Base-by-base conservation (phyloP, 2,888 invertebrate genomes). In the Linnaemya vulpina region DNA sequence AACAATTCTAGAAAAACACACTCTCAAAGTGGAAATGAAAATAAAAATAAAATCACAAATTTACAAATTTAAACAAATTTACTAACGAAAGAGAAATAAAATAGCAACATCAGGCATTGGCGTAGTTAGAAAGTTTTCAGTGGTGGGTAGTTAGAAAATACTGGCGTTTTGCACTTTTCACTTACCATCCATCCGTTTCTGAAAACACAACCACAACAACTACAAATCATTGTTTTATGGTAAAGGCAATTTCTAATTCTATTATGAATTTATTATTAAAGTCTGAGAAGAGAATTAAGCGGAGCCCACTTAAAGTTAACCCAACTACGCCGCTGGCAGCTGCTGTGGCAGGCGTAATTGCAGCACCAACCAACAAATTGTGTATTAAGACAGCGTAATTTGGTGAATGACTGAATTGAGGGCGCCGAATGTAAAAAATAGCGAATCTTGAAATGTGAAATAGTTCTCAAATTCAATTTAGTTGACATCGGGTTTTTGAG, bases 401-500 rank as follows among this genome's bases (percentile, higher is more conserved):
- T 51, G 38, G 38, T 30, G 67, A 60, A 20, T 58, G 49, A 63
- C 25, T 43, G 25, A 43, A 75, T 53, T 38, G 51, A 43, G 70
- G 75, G 43, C 13, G 60, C 30, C 40, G 30, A 51, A 67, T 35
- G 11, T 30, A 15, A 46, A 40, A 40, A 40, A 17, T 11, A 65
- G 67, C 71, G 55, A 77, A 71, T 81, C 49, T 74, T 62, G 51
- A 81, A 78, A 65, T 75, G 30, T 75, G 53, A 75, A 70, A 68
- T 74, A 74, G 65, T 81, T 71, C 55, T 60, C 38, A 71, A 70
- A 58, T 76, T 63, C 17, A 76, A 75, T 78, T 85, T 78, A 85
- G 85, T 85, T 77, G 63, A 62, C 74, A 75, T 35, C 60, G 70
- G 70, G 74, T 51, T 82, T 85, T 85, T 74, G 78, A 78, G 43